phyloP scores from a whole-genome alignment of 2,888 invertebrate genomes.

The Perizoma flavofasciatum region DNA sequence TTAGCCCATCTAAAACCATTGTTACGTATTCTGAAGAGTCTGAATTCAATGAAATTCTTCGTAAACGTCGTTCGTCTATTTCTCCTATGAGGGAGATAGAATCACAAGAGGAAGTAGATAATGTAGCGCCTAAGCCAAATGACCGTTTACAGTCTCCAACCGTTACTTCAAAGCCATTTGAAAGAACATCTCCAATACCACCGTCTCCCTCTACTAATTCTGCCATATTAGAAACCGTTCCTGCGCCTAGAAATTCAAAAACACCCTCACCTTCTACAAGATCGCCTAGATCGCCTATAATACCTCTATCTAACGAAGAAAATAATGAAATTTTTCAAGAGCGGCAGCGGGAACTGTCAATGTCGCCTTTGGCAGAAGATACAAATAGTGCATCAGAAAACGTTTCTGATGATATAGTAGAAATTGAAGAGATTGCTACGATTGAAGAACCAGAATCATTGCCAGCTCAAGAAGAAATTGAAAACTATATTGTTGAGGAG shows the following conservation, averaged over 20 bases:
- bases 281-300: slow-evolving; percentile 58
- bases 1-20: slow-evolving; percentile 54
- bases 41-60: slow-evolving; percentile 51
- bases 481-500: slow-evolving; percentile 44
- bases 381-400: slow-evolving; percentile 43
- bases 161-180: slow-evolving; percentile 49
- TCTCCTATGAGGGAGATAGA: slow-evolving; percentile 56
- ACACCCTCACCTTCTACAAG: slow-evolving; percentile 65
- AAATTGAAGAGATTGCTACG: slow-evolving; percentile 38
- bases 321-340: slow-evolving; percentile 41
- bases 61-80: slow-evolving; percentile 53
- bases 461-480: slow-evolving; percentile 49
- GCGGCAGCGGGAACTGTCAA: slow-evolving; percentile 43
- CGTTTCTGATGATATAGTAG: slow-evolving; percentile 42
- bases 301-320: slow-evolving; percentile 51
- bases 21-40: slow-evolving; percentile 45
- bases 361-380: slow-evolving; percentile 53
- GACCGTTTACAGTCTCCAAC: slow-evolving; percentile 50
- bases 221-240: slow-evolving; percentile 47
- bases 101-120: slow-evolving; percentile 45
- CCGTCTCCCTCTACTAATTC: slow-evolving; percentile 45
- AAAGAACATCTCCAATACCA: slow-evolving; percentile 55
- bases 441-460: slow-evolving; percentile 53
- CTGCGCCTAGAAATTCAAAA: slow-evolving; percentile 57
- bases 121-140: slow-evolving; percentile 40